Conservation (phyloP, 2,888 invertebrate genomes). For the Acheta domesticus region DNA sequence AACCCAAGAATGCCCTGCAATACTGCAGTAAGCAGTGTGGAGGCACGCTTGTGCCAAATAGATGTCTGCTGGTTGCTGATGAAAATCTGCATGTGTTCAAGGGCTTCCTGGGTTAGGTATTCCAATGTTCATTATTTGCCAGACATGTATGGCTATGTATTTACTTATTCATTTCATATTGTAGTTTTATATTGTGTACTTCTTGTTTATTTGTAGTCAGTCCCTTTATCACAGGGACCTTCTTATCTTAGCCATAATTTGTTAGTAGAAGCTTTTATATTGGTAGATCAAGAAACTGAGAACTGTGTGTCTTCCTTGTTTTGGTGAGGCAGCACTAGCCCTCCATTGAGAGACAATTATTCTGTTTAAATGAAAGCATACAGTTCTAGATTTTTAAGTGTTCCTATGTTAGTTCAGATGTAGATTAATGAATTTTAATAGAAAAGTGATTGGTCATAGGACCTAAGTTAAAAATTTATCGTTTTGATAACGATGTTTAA, state of each 20-base stretch:
- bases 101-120: slow-evolving; percentile 32
- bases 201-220: slow-evolving; percentile 35
- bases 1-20: slow-evolving; percentile 32
- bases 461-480: slow-evolving; percentile 34
- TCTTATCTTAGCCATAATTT: slow-evolving; percentile 34
- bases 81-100: slow-evolving; percentile 4
- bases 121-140: slow-evolving; percentile 34
- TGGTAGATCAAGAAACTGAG: slow-evolving; percentile 35
- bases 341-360: slow-evolving; percentile 12
- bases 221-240: slow-evolving; percentile 29
- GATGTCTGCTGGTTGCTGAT: slow-evolving; percentile 22
- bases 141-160: slow-evolving; percentile 35
- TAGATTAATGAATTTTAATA: slow-evolving; percentile 30
- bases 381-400: slow-evolving; percentile 37
- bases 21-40: slow-evolving; percentile 18
- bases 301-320: slow-evolving; percentile 38
- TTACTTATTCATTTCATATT: slow-evolving; percentile 36
- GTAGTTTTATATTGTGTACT: slow-evolving; percentile 36
- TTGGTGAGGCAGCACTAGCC: slow-evolving; percentile 24
- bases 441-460: slow-evolving; percentile 34
- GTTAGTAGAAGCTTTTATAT: slow-evolving; percentile 37
- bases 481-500: slow-evolving; percentile 30
- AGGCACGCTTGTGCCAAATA: slow-evolving; percentile 19
- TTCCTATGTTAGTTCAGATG: slow-evolving; percentile 37
- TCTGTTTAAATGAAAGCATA: slow-evolving; percentile 33